phyloP scores from a whole-genome alignment of 1,140 invertebrate genomes.

The Rhopalosiphum maidis region DNA sequence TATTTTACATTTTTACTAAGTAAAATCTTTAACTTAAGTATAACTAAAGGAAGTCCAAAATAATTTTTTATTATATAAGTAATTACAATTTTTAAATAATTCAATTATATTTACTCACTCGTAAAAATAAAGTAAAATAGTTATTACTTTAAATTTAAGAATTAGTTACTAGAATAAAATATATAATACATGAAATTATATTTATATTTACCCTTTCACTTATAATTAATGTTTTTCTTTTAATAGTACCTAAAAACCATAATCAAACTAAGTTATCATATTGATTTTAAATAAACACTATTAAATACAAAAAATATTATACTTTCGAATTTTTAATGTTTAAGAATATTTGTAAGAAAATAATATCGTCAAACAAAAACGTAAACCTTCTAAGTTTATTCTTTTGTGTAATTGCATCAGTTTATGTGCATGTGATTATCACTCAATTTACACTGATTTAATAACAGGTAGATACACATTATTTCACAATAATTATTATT shows the following conservation, averaged over 20 bases:
- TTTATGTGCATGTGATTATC: conserved; percentile 33
- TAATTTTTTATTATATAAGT: not conserved
- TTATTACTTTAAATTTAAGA: not conserved
- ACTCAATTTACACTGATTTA: conserved; percentile 16
- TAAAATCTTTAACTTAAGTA: not conserved
- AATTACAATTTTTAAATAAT: not conserved
- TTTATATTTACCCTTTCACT: conserved; percentile 5
- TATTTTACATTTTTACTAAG: not conserved
- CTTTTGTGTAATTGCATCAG: not conserved
- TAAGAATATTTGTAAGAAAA: not conserved
- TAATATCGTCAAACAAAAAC: not conserved
- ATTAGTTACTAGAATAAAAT: not conserved
- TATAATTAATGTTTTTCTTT: not conserved
- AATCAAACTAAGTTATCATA: not conserved
- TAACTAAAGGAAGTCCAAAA: not conserved
- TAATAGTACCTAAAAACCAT: not conserved
- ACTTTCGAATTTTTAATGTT: not conserved
- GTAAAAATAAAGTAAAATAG: not conserved
- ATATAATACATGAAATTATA: not conserved
- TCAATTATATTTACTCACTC: not conserved
- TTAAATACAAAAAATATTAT: not conserved
- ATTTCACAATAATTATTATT: conserved; percentile 12
- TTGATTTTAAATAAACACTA: not conserved
- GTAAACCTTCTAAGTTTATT: not conserved
- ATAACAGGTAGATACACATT: not conserved